Evolutionary conservation across 1,140 invertebrate genomes (phyloP), one percentile per base, ranked within the genome.

Genomic region (Anthonomus grandis): DNA sequence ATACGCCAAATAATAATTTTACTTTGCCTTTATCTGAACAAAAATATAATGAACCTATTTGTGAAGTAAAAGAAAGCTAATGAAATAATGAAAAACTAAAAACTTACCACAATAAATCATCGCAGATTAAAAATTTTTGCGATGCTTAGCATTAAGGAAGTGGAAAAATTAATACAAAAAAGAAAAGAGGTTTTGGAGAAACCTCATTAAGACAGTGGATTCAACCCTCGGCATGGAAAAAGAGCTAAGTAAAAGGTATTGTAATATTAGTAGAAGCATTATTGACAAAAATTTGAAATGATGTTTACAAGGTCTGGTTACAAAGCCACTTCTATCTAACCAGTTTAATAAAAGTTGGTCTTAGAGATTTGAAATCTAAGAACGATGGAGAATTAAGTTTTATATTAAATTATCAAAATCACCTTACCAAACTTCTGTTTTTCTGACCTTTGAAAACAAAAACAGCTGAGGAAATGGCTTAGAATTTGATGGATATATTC

Each of bases 401-500:
- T 25, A 53, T 53, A 6, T 24, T 53, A 13, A 53, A 53, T 25
- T 42, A 53, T 23, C 50, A 53, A 42, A 24, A 42, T 42, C 50
- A 53, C 9, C 23, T 53, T 6, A 53, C 50, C 5, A 53, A 53
- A 53, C 44, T 53, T 42, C 8, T 21, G 12, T 23, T 53, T 13
- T 24, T 53, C n/a, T 9, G 38, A 53, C 6, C 36, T 13, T 23
- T 53, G 17, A 53, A 41, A 34, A 1, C 17, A 23, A 54, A 54
- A 13, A 24, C 19, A 19, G 39, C 24, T 23, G 41, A 54, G 45
- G 39, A 54, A 45, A 41, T 54, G 1, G 37, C 50, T 10, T 42
- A 59, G 22, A 47, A 59, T 15, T 38, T 52, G 38, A 44, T 72
- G 8, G 53, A 64, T 21, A 65, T 73, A 41, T 71, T 74, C 65